A percentile compares a stretch with the other conserved stretches of the same genome.
These are phyloP conservation scores for Hybognathus amarus DNA, from an alignment of 2,797 vertebrate species.

Conservation along the genomic window DNA sequence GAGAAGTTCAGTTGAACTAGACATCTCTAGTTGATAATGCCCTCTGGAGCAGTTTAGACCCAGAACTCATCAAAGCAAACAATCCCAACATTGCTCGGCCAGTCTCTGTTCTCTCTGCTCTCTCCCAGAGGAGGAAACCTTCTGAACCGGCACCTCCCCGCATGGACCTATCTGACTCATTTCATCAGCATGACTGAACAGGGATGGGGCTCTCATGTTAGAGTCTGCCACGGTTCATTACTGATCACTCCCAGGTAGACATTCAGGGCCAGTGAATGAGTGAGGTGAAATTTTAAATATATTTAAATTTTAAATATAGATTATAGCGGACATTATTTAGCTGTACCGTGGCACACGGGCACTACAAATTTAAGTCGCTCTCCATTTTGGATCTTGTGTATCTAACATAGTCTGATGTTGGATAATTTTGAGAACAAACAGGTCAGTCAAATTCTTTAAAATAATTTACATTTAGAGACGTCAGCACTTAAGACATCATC, in stretches of 20 bases:
- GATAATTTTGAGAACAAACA: background rate
- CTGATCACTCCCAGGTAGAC: slow-evolving; percentile 13
- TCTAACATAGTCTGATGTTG: background rate
- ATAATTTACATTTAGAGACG: background rate
- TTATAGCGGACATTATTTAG: background rate
- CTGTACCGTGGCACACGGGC: background rate
- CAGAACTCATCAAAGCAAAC: slow-evolving; percentile 44
- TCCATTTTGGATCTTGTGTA: background rate
- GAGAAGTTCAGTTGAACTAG: slow-evolving; percentile 17
- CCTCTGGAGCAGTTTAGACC: slow-evolving; percentile 39
- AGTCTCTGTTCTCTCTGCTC: background rate
- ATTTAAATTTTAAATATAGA: background rate
- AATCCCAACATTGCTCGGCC: slow-evolving; percentile 3
- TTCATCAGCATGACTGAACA: background rate
- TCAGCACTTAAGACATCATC: background rate
- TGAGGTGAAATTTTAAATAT: background rate
- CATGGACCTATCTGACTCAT: slow-evolving; percentile 7
- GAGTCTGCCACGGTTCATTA: slow-evolving; percentile 27
- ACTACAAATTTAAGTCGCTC: background rate
- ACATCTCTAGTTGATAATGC: slow-evolving; percentile 34
- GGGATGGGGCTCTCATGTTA: background rate
- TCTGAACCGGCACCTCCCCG: background rate
- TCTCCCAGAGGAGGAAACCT: slow-evolving; percentile 24
- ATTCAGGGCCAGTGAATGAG: background rate
- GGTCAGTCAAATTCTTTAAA: background rate